Conservation (phyloP, 2,888 invertebrate species). For the Aleiodes alternator region DNA sequence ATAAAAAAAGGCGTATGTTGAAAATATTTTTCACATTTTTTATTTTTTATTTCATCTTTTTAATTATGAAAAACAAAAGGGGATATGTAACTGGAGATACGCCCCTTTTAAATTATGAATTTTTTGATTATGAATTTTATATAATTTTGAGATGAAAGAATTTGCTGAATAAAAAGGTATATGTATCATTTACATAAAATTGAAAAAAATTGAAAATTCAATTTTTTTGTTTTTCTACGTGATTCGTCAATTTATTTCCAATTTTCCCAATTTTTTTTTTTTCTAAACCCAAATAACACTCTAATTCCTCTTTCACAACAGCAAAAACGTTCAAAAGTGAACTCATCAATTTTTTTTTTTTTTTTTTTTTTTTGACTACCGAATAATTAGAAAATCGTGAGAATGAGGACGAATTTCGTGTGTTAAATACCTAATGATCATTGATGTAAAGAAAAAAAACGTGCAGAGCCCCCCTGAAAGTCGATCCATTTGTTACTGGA, state of each 20-base stretch:
- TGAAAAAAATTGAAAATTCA: too few relatives aligned
- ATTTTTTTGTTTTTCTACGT: not conserved
- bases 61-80: too few relatives aligned
- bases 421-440: constrained; percentile 1
- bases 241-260: not conserved
- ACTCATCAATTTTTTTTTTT: not conserved
- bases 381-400: constrained; percentile 27
- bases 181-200: too few relatives aligned
- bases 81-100: too few relatives aligned
- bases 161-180: too few relatives aligned
- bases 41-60: too few relatives aligned
- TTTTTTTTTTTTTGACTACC: not conserved
- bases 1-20: too few relatives aligned
- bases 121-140: too few relatives aligned
- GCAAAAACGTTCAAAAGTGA: not conserved
- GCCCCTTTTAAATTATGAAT: too few relatives aligned
- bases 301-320: not conserved
- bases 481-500: constrained; percentile 3
- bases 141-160: too few relatives aligned
- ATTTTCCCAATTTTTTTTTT: not conserved
- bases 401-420: not conserved
- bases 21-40: too few relatives aligned
- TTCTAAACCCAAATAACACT: too few relatives aligned
- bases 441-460: not conserved
- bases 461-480: not conserved